Percentiles rank a stretch among this genome's conserved stretches.
Evolutionary conservation across 2,888 invertebrate species (phyloP).

Genomic region (Buathra laborator): DNA sequence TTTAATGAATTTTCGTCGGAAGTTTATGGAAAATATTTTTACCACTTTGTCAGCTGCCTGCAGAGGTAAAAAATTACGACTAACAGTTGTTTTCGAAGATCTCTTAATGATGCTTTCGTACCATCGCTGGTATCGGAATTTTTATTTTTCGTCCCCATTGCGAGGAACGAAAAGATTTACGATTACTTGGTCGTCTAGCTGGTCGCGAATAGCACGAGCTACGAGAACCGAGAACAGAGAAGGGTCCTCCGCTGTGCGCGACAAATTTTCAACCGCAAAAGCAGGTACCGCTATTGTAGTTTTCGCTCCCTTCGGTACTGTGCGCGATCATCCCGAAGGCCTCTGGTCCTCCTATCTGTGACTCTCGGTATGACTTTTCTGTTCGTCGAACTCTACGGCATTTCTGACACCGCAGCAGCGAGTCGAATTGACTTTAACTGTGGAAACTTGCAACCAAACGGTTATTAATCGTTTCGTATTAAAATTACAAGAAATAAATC

Average conservation of each 20-base stretch:
- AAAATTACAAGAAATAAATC: background rate
- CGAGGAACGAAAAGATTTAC: constrained; percentile 58
- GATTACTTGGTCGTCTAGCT: constrained; percentile 58
- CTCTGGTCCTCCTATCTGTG: constrained; percentile 38
- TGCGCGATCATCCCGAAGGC: constrained; percentile 38
- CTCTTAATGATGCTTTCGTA: background rate
- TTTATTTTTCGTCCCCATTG: constrained; percentile 30
- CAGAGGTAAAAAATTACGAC: background rate
- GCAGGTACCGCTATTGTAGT: constrained; percentile 77
- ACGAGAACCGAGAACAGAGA: constrained; percentile 35
- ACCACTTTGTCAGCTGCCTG: too few relatives aligned
- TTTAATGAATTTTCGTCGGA: background rate
- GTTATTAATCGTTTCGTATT: constrained; percentile 50
- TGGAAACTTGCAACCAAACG: constrained; percentile 25
- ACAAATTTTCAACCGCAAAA: constrained; percentile 78
- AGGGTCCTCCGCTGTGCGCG: constrained; percentile 70
- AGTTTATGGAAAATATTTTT: too few relatives aligned
- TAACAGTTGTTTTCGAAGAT: background rate
- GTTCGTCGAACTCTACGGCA: constrained; percentile 47
- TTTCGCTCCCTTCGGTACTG: constrained; percentile 44
- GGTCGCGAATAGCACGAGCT: constrained; percentile 46
- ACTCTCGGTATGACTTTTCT: constrained; percentile 58
- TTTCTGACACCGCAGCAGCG: background rate
- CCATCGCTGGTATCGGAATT: constrained; percentile 17
- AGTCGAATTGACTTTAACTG: constrained; percentile 43